Base-by-base conservation (phyloP, 2,888 invertebrate species). In the Reticulitermes lucifugus region DNA sequence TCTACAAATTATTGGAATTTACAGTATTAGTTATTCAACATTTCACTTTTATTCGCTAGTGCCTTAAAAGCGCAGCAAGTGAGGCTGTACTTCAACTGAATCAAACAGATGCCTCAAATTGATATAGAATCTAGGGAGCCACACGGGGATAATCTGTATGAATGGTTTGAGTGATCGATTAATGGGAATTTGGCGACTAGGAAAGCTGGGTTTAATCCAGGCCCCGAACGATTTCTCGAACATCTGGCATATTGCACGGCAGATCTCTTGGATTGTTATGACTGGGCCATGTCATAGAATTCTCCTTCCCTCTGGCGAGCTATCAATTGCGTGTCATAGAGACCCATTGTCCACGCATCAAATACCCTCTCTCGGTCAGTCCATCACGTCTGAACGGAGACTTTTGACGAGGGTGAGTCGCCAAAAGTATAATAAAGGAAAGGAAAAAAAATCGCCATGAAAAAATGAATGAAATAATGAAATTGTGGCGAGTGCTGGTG, bases 381-480 rank as follows among this genome's bases (percentile, higher is more conserved):
- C 77, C 77, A 77, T 77, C 77, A 46, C 73, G 29, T 41, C 73
- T 73, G 41, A 71, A 25, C 71, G 29, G 71, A 29, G 71, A 71
- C 7, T 71, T 71, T 71, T 71, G 4, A 41, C 77, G 79, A 55
- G 79, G 79, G 79, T 59, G 79, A 79, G 79, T 79, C 79, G 10
- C 59, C 79, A 29, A 29, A 79, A 79, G n/a, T 65, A 41, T 22
- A 81, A 43, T 43, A 25, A 46, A 10, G 22, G 59, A 70, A 81
- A 41, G 46, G 43, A 70, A 79, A 60, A 60, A 35, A 25, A 60
- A 70, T n/a, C 70, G 81, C 46, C 81, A 70, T 70, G 81, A 65
- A 81, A 81, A 81, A 81, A 81, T 65, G 81, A 81, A 35, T 43
- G 73, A 84, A 84, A 84, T 73, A 81, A 84, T 84, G 84, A 81